Percentiles rank a stretch among this genome's conserved stretches.
Evolutionary conservation across 1,140 invertebrate species (phyloP).

Genomic region (Mizuhopecten yessoensis): DNA sequence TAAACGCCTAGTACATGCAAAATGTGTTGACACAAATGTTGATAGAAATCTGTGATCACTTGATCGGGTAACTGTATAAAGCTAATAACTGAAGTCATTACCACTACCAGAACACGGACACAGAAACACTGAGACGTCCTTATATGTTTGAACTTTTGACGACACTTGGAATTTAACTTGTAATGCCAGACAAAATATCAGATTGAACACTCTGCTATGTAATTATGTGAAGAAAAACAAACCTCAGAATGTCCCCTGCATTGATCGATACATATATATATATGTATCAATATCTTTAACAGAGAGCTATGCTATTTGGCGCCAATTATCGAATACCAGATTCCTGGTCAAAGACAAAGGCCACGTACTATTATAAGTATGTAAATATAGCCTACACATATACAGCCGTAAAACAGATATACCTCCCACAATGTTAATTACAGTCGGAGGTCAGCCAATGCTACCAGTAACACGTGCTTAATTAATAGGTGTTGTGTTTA

Average conservation of each 20-base stretch:
- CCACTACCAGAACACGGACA: background rate
- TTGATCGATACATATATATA: background rate
- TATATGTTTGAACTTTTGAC: background rate
- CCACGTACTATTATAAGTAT: background rate
- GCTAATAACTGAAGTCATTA: no score
- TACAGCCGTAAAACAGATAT: no score
- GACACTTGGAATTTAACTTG: background rate
- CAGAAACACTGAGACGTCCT: background rate
- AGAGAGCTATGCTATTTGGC: background rate
- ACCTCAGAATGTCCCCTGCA: background rate
- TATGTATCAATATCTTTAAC: background rate
- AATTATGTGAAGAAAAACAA: background rate
- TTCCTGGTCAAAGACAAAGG: background rate
- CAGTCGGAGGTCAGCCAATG: no score
- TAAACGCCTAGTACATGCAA: constrained; percentile 1
- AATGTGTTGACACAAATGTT: background rate
- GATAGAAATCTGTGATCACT: no score
- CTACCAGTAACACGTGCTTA: background rate
- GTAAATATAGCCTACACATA: background rate
- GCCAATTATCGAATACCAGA: background rate
- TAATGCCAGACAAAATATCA: background rate
- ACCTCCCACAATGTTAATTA: background rate
- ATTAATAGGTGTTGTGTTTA: background rate
- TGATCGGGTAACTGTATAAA: background rate
- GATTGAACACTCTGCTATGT: background rate